A percentile compares a stretch with the other conserved stretches of the same genome.
Evolutionary conservation across 2,113 vertebrate genomes (phyloP).

Genomic region (Theropithecus gelada): DNA sequence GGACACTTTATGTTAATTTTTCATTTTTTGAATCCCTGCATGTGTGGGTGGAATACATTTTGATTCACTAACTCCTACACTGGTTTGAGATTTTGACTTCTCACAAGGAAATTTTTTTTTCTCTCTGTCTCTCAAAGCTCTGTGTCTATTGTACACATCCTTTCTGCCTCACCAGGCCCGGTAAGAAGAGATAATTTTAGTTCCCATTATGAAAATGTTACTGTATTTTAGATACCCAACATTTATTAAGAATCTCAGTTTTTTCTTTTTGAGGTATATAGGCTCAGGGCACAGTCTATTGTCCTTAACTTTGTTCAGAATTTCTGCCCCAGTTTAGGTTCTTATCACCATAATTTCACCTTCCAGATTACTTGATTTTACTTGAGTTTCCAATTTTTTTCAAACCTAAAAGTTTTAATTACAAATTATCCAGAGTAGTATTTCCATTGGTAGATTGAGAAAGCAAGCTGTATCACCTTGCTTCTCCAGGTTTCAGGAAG

Average conservation of each 20-base stretch:
- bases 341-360: background rate
- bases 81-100: background rate
- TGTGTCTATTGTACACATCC: too few species aligned
- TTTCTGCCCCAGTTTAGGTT: background rate
- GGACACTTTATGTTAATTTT: background rate
- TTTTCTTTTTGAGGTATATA: background rate
- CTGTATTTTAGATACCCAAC: background rate
- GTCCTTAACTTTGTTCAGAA: background rate
- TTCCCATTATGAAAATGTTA: background rate
- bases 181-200: background rate
- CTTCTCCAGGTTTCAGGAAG: background rate
- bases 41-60: background rate
- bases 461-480: background rate
- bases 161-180: background rate
- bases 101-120: background rate
- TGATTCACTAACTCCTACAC: background rate
- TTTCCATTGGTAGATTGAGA: background rate
- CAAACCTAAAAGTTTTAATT: background rate
- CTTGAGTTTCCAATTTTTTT: background rate
- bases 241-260: background rate
- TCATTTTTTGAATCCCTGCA: background rate
- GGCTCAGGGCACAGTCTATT: fast-evolving
- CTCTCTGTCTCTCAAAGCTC: background rate
- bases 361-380: background rate
- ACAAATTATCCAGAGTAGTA: background rate